Evolutionary conservation across 2,888 invertebrate species (phyloP).

Genomic region (Idaea dimidiata): DNA sequence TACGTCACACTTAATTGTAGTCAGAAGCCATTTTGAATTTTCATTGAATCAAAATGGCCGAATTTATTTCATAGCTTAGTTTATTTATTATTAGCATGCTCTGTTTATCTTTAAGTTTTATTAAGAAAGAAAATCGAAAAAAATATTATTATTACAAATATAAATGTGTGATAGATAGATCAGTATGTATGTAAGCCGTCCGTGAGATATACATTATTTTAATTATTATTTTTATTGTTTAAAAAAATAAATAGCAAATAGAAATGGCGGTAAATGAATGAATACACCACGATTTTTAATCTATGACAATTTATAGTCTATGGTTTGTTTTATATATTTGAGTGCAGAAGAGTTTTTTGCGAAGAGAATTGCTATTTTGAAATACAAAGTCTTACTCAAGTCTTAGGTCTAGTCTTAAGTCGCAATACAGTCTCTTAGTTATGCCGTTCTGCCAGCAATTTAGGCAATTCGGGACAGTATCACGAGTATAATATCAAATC

Average conservation of each 20-base stretch:
- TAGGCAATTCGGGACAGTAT: too few relatives aligned
- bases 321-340: slow-evolving; percentile 24
- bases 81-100: slow-evolving; percentile 79
- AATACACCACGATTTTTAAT: slow-evolving; percentile 31
- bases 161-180: slow-evolving; percentile 54
- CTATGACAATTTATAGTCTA: slow-evolving; percentile 6
- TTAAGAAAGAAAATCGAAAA: slow-evolving; percentile 46
- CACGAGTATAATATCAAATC: too few relatives aligned
- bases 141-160: slow-evolving; percentile 41
- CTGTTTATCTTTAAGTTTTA: slow-evolving; percentile 48
- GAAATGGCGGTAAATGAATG: slow-evolving; percentile 13
- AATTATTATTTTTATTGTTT: background rate
- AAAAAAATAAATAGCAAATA: slow-evolving; percentile 4
- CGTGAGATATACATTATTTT: slow-evolving; percentile 36
- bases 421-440: too few relatives aligned
- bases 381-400: too few relatives aligned
- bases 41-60: slow-evolving; percentile 28
- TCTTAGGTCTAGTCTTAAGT: too few relatives aligned
- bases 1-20: slow-evolving; percentile 52
- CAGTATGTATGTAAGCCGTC: slow-evolving; percentile 61
- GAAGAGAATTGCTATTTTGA: background rate
- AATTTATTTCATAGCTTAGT: slow-evolving; percentile 56
- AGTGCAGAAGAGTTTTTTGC: background rate
- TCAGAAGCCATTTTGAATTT: slow-evolving; percentile 53
- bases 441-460: too few relatives aligned